Evolutionary conservation across 2,888 invertebrate genomes (phyloP).

Genomic region (Polymixis lichenea): DNA sequence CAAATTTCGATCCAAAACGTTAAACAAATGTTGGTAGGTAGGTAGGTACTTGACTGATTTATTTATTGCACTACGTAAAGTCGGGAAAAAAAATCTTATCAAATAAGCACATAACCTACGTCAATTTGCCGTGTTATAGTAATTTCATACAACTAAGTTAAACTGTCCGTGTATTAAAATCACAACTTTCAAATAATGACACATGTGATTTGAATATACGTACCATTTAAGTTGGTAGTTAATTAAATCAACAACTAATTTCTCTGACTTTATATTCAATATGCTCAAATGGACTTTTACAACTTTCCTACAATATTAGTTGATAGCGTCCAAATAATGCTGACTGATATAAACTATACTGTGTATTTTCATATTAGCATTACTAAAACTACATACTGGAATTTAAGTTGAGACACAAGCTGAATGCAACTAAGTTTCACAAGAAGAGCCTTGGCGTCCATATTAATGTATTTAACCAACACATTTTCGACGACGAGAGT

Average conservation of each 20-base stretch:
- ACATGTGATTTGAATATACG: neutral
- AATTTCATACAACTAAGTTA: neutral
- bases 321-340: neutral
- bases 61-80: neutral
- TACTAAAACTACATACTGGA: neutral
- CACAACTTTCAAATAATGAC: neutral
- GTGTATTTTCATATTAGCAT: neutral
- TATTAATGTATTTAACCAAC: conserved; percentile 45
- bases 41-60: neutral
- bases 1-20: neutral
- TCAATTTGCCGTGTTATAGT: neutral
- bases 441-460: conserved; percentile 36
- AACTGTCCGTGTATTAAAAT: neutral
- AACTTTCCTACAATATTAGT: neutral
- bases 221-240: neutral
- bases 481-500: conserved; percentile 35
- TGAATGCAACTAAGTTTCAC: conserved; percentile 31
- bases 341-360: neutral
- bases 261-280: neutral
- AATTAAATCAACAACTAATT: neutral
- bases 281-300: neutral
- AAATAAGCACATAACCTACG: neutral
- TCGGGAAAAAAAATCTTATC: neutral
- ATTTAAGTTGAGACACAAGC: conserved; percentile 2
- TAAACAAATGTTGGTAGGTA: neutral